phyloP scores from a whole-genome alignment of 2,113 vertebrate species.

The Tympanuchus pallidicinctus region DNA sequence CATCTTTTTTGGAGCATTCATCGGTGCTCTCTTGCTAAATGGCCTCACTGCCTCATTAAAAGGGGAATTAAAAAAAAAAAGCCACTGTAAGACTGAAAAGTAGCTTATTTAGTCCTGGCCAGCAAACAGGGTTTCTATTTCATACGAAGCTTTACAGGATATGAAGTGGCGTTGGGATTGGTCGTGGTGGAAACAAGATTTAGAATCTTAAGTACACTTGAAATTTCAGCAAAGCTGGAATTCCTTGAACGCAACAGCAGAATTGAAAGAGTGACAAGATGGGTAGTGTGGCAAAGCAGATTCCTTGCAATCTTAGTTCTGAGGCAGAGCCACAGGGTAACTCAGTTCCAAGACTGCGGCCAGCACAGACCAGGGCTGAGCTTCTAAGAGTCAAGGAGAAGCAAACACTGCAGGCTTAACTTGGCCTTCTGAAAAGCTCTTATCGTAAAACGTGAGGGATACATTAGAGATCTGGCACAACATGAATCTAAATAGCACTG shows the following conservation, averaged over 20 bases:
- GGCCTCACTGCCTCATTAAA: neutral
- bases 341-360: neutral
- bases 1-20: neutral
- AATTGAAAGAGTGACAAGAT: fast-evolving
- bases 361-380: neutral
- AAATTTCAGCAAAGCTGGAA: neutral
- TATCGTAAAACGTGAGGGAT: neutral
- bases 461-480: neutral
- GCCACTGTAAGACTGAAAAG: neutral
- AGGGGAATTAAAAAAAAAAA: neutral
- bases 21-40: fast-evolving
- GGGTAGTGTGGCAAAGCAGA: neutral
- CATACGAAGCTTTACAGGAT: neutral
- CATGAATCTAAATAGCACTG: neutral
- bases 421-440: neutral
- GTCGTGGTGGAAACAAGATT: neutral
- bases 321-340: neutral
- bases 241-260: neutral
- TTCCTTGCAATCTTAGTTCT: neutral
- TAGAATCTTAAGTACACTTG: fast-evolving
- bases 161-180: neutral
- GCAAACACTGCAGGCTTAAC: neutral
- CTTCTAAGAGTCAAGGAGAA: neutral
- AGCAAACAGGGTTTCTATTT: neutral
- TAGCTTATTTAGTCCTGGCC: neutral